A percentile compares a stretch with the other conserved stretches of the same genome.
phyloP scores from a whole-genome alignment of 2,797 vertebrate genomes.

The Phylloscopus collybita region DNA sequence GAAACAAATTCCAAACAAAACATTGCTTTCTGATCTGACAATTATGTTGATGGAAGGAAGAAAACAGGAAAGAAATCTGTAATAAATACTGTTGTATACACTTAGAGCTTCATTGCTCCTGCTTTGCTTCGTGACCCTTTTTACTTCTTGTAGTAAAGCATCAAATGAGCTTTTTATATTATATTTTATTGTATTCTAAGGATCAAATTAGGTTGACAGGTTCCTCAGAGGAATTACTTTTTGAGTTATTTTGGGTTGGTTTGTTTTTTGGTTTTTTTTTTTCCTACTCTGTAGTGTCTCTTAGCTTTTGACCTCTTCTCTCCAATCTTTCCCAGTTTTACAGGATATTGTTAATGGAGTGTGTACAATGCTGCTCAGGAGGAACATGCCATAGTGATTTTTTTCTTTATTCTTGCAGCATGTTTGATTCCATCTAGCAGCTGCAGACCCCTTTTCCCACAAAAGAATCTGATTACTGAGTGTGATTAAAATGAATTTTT shows the following conservation, averaged over 20 bases:
- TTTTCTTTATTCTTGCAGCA: slow-evolving; percentile 22
- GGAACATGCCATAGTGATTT: not conserved
- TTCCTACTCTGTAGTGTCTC: not conserved
- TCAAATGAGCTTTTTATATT: not conserved
- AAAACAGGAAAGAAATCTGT: not conserved
- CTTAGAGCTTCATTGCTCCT: not conserved
- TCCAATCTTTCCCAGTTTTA: not conserved
- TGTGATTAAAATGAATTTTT: slow-evolving; percentile 53
- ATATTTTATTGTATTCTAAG: not conserved
- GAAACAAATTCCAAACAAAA: not conserved
- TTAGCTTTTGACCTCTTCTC: not conserved
- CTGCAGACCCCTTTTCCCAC: slow-evolving; percentile 33
- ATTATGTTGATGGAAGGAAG: not conserved
- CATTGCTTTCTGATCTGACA: not conserved
- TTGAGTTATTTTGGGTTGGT: not conserved
- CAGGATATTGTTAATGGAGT: slow-evolving; percentile 3
- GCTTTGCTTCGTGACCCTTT: not conserved
- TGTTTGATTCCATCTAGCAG: slow-evolving; percentile 51
- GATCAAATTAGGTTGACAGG: not conserved
- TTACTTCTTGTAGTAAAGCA: not conserved
- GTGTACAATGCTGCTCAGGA: not conserved
- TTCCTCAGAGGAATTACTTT: not conserved
- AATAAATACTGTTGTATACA: not conserved
- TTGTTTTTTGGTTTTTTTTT: not conserved
- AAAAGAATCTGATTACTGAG: slow-evolving; percentile 61